Evolutionary conservation across 2,888 invertebrate genomes (phyloP).

Genomic region (Tryphoninae sp.): DNA sequence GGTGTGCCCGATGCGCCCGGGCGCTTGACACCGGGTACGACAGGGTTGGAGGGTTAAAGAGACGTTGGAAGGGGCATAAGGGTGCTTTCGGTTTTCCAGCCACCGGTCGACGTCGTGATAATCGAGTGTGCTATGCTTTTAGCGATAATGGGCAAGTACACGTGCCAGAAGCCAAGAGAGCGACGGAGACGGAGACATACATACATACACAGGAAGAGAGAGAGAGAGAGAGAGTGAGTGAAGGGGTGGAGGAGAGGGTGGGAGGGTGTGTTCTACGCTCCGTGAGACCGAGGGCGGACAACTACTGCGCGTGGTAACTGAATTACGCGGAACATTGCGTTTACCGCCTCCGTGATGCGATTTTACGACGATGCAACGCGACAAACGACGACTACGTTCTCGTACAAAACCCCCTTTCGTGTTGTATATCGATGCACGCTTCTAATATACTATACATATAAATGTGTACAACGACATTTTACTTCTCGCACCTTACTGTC

Average conservation of each 20-base stretch:
- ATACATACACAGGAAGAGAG: constrained; percentile 61
- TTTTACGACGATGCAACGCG: constrained; percentile 76
- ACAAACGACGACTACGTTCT: constrained; percentile 69
- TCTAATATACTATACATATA: constrained; percentile 7
- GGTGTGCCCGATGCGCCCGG: neutral
- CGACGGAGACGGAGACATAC: constrained; percentile 16
- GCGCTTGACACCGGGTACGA: neutral
- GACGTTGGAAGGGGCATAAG: constrained; percentile 28
- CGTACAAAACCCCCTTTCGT: constrained; percentile 40
- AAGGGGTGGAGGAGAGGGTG: constrained; percentile 38
- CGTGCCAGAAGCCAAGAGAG: constrained; percentile 72
- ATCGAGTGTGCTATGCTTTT: constrained; percentile 81
- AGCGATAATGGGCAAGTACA: constrained; percentile 80
- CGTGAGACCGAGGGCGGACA: constrained; percentile 58
- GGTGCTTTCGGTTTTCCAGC: constrained; percentile 78
- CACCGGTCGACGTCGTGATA: constrained; percentile 77
- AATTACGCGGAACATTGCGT: constrained; percentile 79
- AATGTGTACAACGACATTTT: constrained; percentile 20
- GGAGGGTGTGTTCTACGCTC: constrained; percentile 46
- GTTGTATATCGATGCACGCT: constrained; percentile 24
- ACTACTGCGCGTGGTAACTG: constrained; percentile 76
- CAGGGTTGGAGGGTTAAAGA: neutral
- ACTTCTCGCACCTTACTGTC: constrained; percentile 39
- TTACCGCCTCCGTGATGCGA: constrained; percentile 77
- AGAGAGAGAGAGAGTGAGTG: constrained; percentile 54